Conservation (phyloP, 2,888 invertebrate genomes). For the Mamestra brassicae region DNA sequence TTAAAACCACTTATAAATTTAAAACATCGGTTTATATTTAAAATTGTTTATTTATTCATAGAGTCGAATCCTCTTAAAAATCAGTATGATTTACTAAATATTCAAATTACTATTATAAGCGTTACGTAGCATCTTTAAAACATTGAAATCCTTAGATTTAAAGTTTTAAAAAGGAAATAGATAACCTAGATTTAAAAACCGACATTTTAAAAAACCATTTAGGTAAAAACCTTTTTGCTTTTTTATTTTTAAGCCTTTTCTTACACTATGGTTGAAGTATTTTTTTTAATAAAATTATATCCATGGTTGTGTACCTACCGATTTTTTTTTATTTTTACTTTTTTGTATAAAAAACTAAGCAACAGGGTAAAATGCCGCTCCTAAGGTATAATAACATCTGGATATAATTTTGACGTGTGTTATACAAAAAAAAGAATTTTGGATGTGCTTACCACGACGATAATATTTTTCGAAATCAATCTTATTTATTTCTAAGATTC, state of each 20-base stretch:
- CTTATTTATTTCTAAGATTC: slow-evolving; percentile 72
- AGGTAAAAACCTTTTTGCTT: slow-evolving; percentile 35
- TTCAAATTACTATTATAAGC: slow-evolving; percentile 57
- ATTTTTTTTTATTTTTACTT: slow-evolving; percentile 25
- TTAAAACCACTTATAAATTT: background rate
- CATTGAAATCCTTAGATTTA: slow-evolving; percentile 58
- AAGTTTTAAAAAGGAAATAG: slow-evolving; percentile 51
- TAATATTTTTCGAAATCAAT: slow-evolving; percentile 81
- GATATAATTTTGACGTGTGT: slow-evolving; percentile 62
- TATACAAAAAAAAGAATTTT: slow-evolving; percentile 74
- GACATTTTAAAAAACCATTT: slow-evolving; percentile 24
- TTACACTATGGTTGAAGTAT: slow-evolving; percentile 14
- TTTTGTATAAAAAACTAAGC: slow-evolving; percentile 47
- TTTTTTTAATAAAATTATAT: slow-evolving; percentile 19
- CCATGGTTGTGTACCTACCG: slow-evolving; percentile 45
- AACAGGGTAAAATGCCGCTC: slow-evolving; percentile 76
- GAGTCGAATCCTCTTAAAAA: slow-evolving; percentile 38
- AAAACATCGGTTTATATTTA: too few relatives aligned
- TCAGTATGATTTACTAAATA: slow-evolving; percentile 42
- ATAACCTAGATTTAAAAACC: slow-evolving; percentile 40
- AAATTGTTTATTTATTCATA: background rate
- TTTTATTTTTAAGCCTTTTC: slow-evolving; percentile 15
- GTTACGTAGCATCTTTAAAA: slow-evolving; percentile 61
- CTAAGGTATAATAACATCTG: slow-evolving; percentile 54
- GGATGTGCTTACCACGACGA: slow-evolving; percentile 79